Conservation (phyloP, 2,888 invertebrate genomes). For the Mantis religiosa region DNA sequence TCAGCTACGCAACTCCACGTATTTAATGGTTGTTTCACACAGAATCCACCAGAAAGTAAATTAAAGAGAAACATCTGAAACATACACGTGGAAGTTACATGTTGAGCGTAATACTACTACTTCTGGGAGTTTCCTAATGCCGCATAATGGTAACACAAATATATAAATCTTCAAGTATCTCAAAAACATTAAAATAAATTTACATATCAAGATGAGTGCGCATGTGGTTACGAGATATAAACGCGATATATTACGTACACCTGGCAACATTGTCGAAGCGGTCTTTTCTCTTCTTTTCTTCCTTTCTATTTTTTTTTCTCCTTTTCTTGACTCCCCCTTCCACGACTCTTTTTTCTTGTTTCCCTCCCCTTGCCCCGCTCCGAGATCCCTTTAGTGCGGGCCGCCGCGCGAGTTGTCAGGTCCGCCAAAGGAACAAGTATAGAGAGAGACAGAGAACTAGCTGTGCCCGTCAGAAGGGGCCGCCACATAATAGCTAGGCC, state of each 20-base stretch:
- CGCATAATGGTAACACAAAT: neutral
- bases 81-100: neutral
- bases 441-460: neutral
- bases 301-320: conserved; percentile 16
- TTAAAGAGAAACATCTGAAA: neutral
- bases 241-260: conserved; percentile 1
- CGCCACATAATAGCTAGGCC: conserved; percentile 24
- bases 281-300: conserved; percentile 25
- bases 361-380: conserved; percentile 5
- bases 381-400: conserved; percentile 25
- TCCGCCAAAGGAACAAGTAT: conserved; percentile 29
- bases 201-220: neutral
- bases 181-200: neutral
- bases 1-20: neutral
- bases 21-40: neutral
- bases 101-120: too few species aligned
- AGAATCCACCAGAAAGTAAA: neutral
- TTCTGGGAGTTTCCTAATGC: too few species aligned
- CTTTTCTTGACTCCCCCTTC: conserved; percentile 1
- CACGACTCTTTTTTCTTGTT: conserved; percentile 8
- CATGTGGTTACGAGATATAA: neutral
- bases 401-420: conserved; percentile 29
- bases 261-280: conserved; percentile 30
- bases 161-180: neutral
- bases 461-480: neutral